Evolutionary conservation across 1,140 invertebrate genomes (phyloP), one percentile per base, ranked within the genome.

Genomic region (Himalopsyche phryganea): DNA sequence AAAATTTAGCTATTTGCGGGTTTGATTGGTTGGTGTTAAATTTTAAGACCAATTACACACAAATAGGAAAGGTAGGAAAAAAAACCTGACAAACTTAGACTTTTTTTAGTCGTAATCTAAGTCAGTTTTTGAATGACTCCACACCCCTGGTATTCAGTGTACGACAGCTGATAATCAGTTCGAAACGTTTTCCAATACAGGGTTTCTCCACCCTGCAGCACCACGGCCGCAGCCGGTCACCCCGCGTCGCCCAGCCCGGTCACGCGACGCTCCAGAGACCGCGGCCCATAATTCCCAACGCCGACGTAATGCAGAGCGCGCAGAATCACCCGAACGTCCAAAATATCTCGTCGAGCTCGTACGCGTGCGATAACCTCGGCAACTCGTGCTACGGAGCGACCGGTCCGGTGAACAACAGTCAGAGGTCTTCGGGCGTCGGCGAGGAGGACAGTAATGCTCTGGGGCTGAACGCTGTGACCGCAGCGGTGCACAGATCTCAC

Each of bases 131-230:
- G n/a, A n/a, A n/a, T n/a, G n/a, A n/a, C n/a, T n/a, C n/a, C n/a
- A n/a, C n/a, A n/a, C n/a, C n/a, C n/a, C n/a, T n/a, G n/a, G n/a
- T n/a, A n/a, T n/a, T n/a, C n/a, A n/a, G n/a, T n/a, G n/a, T n/a
- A n/a, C n/a, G n/a, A n/a, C n/a, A n/a, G n/a, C n/a, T n/a, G n/a
- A n/a, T n/a, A n/a, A n/a, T n/a, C n/a, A n/a, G n/a, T n/a, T n/a
- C n/a, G n/a, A n/a, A n/a, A n/a, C n/a, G n/a, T n/a, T n/a, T n/a
- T n/a, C n/a, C n/a, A n/a, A n/a, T 58, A 11, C 45, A 63, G 61
- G 61, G 61, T 2, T 63, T 63, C 49, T 63, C 61, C 17, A 63
- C 61, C 7, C 53, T 63, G 2, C 61, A 63, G 41, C 58, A 60
- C 41, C 61, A 63, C 33, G 49, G 52, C 13, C 57, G 61, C 11